These are phyloP conservation scores for Andrena praecox DNA, from an alignment of 2,888 invertebrate species.

Conservation along the genomic window DNA sequence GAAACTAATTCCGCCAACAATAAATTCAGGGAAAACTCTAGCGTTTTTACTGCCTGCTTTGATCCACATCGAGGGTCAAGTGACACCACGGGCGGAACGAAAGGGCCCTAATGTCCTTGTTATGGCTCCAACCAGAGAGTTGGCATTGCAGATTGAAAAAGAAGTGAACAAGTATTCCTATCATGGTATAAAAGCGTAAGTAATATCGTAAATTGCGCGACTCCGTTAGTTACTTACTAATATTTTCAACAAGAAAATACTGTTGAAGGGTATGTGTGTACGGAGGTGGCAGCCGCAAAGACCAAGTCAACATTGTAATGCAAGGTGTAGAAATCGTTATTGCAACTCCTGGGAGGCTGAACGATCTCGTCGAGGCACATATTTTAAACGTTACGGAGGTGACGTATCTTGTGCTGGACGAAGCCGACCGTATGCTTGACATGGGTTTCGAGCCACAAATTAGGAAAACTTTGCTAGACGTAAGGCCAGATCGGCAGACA, in stretches of 20 bases:
- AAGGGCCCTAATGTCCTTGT: slow-evolving; percentile 94
- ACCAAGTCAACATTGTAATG: slow-evolving; percentile 91
- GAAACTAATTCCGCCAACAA: not conserved
- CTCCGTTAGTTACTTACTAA: not conserved
- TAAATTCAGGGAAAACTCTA: slow-evolving; percentile 92
- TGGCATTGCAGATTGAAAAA: slow-evolving; percentile 96
- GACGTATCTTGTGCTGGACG: slow-evolving; percentile 96
- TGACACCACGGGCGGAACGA: slow-evolving; percentile 89
- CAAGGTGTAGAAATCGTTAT: slow-evolving; percentile 97
- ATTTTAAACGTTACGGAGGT: slow-evolving; percentile 91
- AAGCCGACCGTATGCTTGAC: slow-evolving; percentile 95
- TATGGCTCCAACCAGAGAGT: slow-evolving; percentile 96
- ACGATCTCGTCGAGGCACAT: slow-evolving; percentile 92
- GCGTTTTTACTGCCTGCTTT: slow-evolving; percentile 97
- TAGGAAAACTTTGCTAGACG: slow-evolving; percentile 91
- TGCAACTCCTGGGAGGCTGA: slow-evolving; percentile 97
- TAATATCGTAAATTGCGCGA: slow-evolving; percentile 46
- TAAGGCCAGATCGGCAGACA: slow-evolving; percentile 96
- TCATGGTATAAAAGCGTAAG: slow-evolving; percentile 93
- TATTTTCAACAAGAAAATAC: slow-evolving; percentile 18
- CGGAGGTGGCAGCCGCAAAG: slow-evolving; percentile 93
- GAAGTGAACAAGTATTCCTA: slow-evolving; percentile 96
- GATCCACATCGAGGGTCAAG: slow-evolving; percentile 96
- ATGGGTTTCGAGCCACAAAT: slow-evolving; percentile 96
- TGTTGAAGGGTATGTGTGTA: slow-evolving; percentile 92